These are phyloP conservation scores for Rhorus exstirpatorius DNA, from an alignment of 2,888 invertebrate genomes.

Conservation along the genomic window DNA sequence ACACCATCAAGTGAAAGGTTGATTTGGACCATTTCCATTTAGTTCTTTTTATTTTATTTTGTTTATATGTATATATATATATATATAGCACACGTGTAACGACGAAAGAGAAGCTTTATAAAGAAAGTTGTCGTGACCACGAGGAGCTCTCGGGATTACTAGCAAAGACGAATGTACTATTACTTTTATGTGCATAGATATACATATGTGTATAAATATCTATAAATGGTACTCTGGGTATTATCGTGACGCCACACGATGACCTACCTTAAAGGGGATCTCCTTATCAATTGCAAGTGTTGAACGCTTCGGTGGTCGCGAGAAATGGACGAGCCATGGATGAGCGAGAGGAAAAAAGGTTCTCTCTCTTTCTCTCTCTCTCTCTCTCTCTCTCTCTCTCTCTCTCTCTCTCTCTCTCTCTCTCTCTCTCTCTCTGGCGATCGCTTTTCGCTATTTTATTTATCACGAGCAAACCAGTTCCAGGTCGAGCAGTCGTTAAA, in stretches of 20 bases:
- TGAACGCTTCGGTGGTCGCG: slow-evolving; percentile 44
- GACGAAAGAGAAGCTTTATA: slow-evolving; percentile 55
- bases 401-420: slow-evolving; percentile 7
- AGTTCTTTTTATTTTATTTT: neutral
- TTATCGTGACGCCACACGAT: slow-evolving; percentile 61
- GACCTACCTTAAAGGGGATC: slow-evolving; percentile 71
- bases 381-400: neutral
- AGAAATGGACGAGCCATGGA: slow-evolving; percentile 12
- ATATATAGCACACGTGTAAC: slow-evolving; percentile 24
- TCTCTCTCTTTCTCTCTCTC: slow-evolving; percentile 18
- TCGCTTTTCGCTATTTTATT: slow-evolving; percentile 44
- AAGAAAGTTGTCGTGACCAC: slow-evolving; percentile 69
- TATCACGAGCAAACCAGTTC: slow-evolving; percentile 68
- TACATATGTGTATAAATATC: slow-evolving; percentile 10
- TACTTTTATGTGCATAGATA: slow-evolving; percentile 39
- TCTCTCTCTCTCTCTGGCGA: slow-evolving; percentile 8
- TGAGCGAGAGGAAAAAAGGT: slow-evolving; percentile 36
- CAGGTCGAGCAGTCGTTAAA: slow-evolving; percentile 75
- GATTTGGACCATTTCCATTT: slow-evolving; percentile 38
- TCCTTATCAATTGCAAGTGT: slow-evolving; percentile 71
- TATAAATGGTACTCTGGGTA: slow-evolving; percentile 10
- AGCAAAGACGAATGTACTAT: slow-evolving; percentile 43
- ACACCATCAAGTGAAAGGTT: too few relatives aligned
- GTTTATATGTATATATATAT: neutral
- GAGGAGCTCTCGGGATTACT: slow-evolving; percentile 50